Base-by-base conservation (phyloP, 92 coral and sea anemone genomes). In the Hydrozoanthus gracilis region DNA sequence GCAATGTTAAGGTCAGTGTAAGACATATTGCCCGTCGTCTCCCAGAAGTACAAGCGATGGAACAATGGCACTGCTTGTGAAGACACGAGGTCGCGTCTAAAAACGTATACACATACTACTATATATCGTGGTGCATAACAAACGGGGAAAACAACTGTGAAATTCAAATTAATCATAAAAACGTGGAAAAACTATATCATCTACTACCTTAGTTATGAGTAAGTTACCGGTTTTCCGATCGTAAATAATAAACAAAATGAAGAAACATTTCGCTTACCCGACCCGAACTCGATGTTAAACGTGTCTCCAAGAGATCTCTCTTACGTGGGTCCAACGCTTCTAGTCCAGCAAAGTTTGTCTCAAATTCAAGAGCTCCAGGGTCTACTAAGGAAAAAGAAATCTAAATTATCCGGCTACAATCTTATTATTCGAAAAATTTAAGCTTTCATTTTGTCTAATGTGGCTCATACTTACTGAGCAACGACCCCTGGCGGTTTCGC, bases 271-370 rank as follows among this genome's bases (percentile, higher is more conserved):
- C 11, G 55, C 45, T 55, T 65, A 78, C 83, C 70, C 71, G 44
- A 20, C 71, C 83, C 39, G 83, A 58, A 78, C 15, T 78, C 4
- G 83, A 78, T 20, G 95, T 92, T 68, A 96, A 96, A 82, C 99
- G 90, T 17, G 98, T 96, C 67, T 96, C 99, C 55, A 96, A 82
- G 46, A 95, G 88, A 62, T 97, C 99, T 39, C 98, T 91, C 65
- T 93, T 95, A 51, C 91, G 96, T 12, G 99, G 99, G 77, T 97
- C 98, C 86, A 97, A 67, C 55, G 98, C 98, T 61, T 95, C 98
- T 39, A 97, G 93, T 65, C 99, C 95, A 60, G 99, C 91, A 87
- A 97, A 97, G 56, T 83, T 84, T 73, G 87, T 89, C 77, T 77
- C 88, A 15, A 84, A 89, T 18, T 89, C 92, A 6, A 87, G 86